Evolutionary conservation across 2,113 vertebrate genomes (phyloP).

Genomic region (Zosterops japonicus): DNA sequence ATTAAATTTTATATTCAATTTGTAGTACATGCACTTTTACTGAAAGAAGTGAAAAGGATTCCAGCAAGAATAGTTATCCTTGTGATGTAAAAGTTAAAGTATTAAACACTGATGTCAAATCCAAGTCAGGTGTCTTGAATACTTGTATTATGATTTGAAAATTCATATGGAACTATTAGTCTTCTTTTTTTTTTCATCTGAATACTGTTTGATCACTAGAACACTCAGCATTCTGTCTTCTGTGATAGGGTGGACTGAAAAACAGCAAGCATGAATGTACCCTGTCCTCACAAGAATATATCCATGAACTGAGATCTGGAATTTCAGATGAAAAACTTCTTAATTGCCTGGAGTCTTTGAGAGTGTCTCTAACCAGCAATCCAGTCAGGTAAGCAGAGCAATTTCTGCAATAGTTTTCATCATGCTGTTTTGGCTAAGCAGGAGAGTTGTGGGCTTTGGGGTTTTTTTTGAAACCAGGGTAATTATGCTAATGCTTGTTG

Average conservation of each 20-base stretch:
- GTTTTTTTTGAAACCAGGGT: neutral
- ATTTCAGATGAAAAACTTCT: conserved; percentile 95
- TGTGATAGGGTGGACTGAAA: conserved; percentile 89
- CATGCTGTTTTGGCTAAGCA: neutral
- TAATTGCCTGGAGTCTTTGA: conserved; percentile 93
- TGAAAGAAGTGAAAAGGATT: neutral
- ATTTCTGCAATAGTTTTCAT: neutral
- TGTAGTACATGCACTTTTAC: neutral
- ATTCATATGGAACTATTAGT: neutral
- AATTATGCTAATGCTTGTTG: neutral
- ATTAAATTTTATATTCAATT: neutral
- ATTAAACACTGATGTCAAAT: neutral
- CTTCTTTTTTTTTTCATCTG: neutral
- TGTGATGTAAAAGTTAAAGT: neutral
- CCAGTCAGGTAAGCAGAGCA: conserved; percentile 88
- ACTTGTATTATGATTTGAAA: neutral
- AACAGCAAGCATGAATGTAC: conserved; percentile 97
- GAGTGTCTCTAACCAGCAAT: conserved; percentile 98
- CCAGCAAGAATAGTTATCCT: neutral
- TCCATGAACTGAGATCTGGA: conserved; percentile 93
- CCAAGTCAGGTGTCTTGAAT: neutral
- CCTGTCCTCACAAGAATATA: conserved; percentile 95
- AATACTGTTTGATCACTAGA: neutral
- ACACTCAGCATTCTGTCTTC: neutral
- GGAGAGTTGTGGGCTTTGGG: neutral